A percentile compares a stretch with the other conserved stretches of the same genome.
Evolutionary conservation across 2,113 vertebrate genomes (phyloP).

Genomic region (Toxotes chatareus): DNA sequence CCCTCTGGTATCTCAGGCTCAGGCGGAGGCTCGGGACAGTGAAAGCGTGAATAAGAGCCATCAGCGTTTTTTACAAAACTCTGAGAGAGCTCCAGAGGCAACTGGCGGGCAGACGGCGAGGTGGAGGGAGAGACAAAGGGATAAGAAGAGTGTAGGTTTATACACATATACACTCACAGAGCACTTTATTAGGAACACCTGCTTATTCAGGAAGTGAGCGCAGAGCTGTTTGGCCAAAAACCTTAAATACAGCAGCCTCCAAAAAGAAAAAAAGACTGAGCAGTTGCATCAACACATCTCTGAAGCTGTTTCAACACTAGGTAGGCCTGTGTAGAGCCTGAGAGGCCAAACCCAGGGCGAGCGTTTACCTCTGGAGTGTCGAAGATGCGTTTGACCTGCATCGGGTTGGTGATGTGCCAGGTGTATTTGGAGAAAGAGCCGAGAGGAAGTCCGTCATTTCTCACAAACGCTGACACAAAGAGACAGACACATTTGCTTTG

Average conservation of each 20-base stretch:
- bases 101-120: slow-evolving; percentile 69
- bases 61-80: slow-evolving; percentile 93
- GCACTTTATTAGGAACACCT: not conserved
- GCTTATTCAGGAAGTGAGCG: not conserved
- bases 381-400: slow-evolving; percentile 94
- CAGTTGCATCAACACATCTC: too few species aligned
- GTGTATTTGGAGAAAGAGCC: slow-evolving; percentile 93
- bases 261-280: too few species aligned
- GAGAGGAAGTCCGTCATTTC: slow-evolving; percentile 87
- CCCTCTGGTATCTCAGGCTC: slow-evolving; percentile 81
- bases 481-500: not conserved
- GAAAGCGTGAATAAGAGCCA: slow-evolving; percentile 89
- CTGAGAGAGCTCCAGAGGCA: slow-evolving; percentile 91
- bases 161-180: not conserved
- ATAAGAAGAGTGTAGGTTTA: not conserved
- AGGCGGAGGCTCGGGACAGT: slow-evolving; percentile 86
- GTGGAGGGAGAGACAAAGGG: not conserved
- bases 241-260: too few species aligned
- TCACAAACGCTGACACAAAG: slow-evolving; percentile 85
- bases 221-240: too few species aligned
- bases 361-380: slow-evolving; percentile 90
- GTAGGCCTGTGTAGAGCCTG: too few species aligned
- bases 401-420: slow-evolving; percentile 92
- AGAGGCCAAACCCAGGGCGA: too few species aligned
- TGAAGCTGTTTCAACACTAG: too few species aligned